Percentiles rank a stretch among this genome's conserved stretches.
These are phyloP conservation scores for Cyanistes caeruleus DNA, from an alignment of 2,113 vertebrate species.

Conservation along the genomic window DNA sequence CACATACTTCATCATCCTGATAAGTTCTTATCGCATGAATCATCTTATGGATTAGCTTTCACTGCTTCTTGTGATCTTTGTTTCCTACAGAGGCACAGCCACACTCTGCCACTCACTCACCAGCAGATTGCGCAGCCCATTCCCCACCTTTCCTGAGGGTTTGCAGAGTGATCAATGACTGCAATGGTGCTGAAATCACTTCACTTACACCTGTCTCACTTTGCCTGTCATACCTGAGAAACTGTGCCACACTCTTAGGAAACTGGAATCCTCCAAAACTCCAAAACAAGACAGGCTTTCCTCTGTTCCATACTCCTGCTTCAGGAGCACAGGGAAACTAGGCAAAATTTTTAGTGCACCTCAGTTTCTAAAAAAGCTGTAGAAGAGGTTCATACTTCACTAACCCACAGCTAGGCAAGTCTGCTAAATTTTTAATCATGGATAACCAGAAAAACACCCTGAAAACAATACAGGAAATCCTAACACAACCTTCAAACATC, in stretches of 20 bases:
- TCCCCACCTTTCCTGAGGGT: background rate
- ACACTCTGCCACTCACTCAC: background rate
- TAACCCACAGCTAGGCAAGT: background rate
- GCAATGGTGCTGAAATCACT: background rate
- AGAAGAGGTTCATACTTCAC: background rate
- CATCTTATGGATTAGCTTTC: constrained; percentile 46
- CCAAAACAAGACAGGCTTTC: background rate
- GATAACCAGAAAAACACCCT: background rate
- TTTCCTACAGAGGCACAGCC: background rate
- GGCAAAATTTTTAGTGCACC: background rate
- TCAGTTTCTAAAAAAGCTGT: background rate
- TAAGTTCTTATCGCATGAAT: background rate
- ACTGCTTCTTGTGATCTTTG: background rate
- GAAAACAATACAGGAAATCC: background rate
- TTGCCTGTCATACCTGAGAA: background rate
- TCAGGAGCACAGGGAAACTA: background rate
- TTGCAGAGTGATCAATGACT: background rate
- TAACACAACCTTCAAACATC: background rate
- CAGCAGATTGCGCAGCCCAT: background rate
- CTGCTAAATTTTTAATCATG: background rate
- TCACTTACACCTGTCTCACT: background rate
- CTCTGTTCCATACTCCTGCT: background rate
- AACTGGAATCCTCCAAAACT: background rate
- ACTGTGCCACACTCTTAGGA: background rate
- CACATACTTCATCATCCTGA: constrained; percentile 32